Percentiles rank a stretch among this genome's conserved stretches.
Evolutionary conservation across 2,113 vertebrate species (phyloP).

Genomic region (Lanius collurio): DNA sequence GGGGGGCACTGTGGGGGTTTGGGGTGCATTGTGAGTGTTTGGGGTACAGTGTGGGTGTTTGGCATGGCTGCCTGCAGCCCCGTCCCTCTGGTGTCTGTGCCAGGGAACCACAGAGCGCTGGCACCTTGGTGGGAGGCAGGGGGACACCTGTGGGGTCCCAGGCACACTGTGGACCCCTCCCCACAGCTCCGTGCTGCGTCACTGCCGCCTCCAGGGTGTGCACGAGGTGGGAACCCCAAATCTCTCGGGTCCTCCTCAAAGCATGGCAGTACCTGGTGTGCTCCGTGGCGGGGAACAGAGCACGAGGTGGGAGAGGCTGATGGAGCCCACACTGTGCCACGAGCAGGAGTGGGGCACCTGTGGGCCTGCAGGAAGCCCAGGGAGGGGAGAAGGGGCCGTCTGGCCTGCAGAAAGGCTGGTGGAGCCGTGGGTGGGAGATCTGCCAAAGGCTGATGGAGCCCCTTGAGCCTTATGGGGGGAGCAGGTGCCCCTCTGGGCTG

Average conservation of each 20-base stretch:
- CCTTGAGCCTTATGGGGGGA: neutral
- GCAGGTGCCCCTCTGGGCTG: neutral
- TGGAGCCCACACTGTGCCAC: neutral
- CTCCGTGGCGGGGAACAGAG: neutral
- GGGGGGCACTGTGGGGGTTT: neutral
- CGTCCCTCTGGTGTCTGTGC: neutral
- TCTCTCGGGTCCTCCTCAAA: neutral
- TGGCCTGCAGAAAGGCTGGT: neutral
- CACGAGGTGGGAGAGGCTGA: neutral
- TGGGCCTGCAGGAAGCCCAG: neutral
- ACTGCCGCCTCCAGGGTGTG: neutral
- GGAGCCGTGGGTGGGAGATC: neutral
- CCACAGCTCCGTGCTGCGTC: neutral
- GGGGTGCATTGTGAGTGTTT: neutral
- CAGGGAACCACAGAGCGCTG: rapidly evolving
- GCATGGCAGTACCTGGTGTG: neutral
- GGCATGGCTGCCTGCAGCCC: neutral
- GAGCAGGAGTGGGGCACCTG: neutral
- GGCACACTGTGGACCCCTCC: rapidly evolving
- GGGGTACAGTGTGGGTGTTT: neutral
- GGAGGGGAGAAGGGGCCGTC: neutral
- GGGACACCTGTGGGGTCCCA: neutral
- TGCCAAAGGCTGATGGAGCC: neutral
- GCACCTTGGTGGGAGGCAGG: neutral
- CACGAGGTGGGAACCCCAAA: neutral